phyloP scores from a whole-genome alignment of 2,797 vertebrate genomes.

The Sandelia bainsii region DNA sequence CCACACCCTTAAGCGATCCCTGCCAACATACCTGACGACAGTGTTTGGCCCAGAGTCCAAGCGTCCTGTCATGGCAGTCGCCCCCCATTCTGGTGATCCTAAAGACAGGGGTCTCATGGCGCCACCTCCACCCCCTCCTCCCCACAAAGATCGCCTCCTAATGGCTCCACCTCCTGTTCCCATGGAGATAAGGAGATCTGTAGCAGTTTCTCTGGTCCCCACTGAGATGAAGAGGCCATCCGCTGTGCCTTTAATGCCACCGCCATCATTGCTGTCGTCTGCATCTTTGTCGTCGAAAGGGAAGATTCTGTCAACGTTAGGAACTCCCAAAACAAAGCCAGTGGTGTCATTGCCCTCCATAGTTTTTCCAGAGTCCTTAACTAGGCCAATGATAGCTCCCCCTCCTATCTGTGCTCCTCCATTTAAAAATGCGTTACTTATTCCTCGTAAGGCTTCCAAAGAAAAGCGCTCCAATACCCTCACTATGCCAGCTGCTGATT shows the following conservation, averaged over 20 bases:
- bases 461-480: conserved; percentile 65
- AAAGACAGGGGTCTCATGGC: conserved; percentile 81
- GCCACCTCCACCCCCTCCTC: conserved; percentile 78
- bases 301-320: conserved; percentile 56
- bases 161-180: conserved; percentile 76
- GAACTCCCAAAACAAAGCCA: conserved; percentile 71
- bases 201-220: conserved; percentile 63
- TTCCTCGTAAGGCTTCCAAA: conserved; percentile 65
- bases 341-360: conserved; percentile 71
- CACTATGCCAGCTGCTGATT: conserved; percentile 59
- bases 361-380: conserved; percentile 77
- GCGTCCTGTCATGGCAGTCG: conserved; percentile 83
- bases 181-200: conserved; percentile 74
- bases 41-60: conserved; percentile 87
- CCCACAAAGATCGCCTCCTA: conserved; percentile 74
- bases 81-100: conserved; percentile 72
- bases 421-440: conserved; percentile 62
- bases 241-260: conserved; percentile 75
- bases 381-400: conserved; percentile 62
- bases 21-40: conserved; percentile 72
- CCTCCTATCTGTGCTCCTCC: conserved; percentile 71
- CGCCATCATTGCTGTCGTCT: conserved; percentile 46
- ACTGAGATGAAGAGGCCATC: conserved; percentile 72
- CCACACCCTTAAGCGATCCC: conserved; percentile 85
- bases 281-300: conserved; percentile 71